Evolutionary conservation across 2,888 invertebrate genomes (phyloP).

Genomic region (Dryobota labecula): DNA sequence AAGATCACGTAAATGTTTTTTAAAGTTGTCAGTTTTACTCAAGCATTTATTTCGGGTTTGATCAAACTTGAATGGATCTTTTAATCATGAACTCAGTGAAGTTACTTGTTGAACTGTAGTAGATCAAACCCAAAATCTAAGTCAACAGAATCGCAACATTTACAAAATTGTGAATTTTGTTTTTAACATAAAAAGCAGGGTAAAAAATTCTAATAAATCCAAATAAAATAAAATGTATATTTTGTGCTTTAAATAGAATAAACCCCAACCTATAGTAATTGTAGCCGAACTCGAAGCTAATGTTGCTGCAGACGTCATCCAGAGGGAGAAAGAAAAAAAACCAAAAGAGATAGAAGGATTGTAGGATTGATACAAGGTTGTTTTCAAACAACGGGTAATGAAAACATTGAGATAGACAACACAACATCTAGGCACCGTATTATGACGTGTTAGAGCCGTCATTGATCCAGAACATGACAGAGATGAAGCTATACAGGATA

Average conservation of each 20-base stretch:
- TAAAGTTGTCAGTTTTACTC: not conserved
- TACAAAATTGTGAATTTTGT: not conserved
- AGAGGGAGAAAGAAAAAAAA: slow-evolving; percentile 44
- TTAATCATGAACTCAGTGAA: not conserved
- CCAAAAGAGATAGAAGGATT: slow-evolving; percentile 44
- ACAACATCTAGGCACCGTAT: slow-evolving; percentile 25
- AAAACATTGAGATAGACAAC: slow-evolving; percentile 34
- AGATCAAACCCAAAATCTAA: not conserved
- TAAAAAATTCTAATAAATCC: not conserved
- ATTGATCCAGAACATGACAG: not conserved
- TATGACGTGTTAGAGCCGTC: not conserved
- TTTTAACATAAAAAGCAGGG: not conserved
- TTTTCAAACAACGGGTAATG: slow-evolving; percentile 10
- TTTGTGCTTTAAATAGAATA: slow-evolving; percentile 19
- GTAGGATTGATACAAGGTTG: slow-evolving; percentile 27
- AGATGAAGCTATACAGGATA: not conserved
- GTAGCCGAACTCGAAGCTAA: slow-evolving; percentile 55
- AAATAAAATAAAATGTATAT: not conserved
- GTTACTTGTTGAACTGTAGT: not conserved
- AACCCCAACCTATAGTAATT: slow-evolving; percentile 52
- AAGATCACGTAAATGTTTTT: not conserved
- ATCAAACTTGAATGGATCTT: not conserved
- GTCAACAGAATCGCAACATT: not conserved
- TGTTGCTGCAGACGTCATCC: slow-evolving; percentile 49
- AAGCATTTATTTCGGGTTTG: not conserved